phyloP scores from a whole-genome alignment of 2,888 invertebrate species.

The Leucophora obtusa region DNA sequence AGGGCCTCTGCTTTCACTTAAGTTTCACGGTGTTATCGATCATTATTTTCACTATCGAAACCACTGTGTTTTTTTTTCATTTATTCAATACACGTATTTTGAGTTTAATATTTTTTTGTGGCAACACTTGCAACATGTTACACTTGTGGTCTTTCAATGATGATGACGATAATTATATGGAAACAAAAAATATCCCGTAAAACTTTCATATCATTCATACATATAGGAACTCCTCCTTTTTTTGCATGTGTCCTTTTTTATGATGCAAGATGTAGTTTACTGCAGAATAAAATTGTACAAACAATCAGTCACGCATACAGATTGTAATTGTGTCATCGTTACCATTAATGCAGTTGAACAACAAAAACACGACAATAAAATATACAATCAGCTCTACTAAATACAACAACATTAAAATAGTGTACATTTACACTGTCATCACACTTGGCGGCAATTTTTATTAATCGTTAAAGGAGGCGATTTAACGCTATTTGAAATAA shows the following conservation, averaged over 20 bases:
- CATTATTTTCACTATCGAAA: no score
- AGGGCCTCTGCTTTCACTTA: no score
- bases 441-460: slow-evolving; percentile 31
- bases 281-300: slow-evolving; percentile 4
- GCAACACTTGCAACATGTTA: slow-evolving; percentile 45
- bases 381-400: neutral
- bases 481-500: slow-evolving; percentile 14
- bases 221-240: slow-evolving; percentile 12
- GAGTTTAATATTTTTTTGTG: slow-evolving; percentile 4
- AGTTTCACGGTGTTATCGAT: no score
- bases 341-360: slow-evolving; percentile 47
- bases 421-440: slow-evolving; percentile 33
- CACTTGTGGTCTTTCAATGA: slow-evolving; percentile 40
- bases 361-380: slow-evolving; percentile 11
- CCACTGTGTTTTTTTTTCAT: slow-evolving; percentile 1
- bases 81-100: neutral
- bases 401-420: slow-evolving; percentile 12
- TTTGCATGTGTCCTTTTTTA: slow-evolving; percentile 12
- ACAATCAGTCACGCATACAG: slow-evolving; percentile 53
- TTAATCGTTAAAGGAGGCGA: slow-evolving; percentile 14
- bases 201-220: neutral
- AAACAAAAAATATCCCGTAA: neutral
- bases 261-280: slow-evolving; percentile 18
- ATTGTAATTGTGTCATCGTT: slow-evolving; percentile 60
- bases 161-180: slow-evolving; percentile 14